Evolutionary conservation across 2,113 vertebrate genomes (phyloP), one percentile per base, ranked within the genome.

Genomic region (Eudyptes chrysolophus): DNA sequence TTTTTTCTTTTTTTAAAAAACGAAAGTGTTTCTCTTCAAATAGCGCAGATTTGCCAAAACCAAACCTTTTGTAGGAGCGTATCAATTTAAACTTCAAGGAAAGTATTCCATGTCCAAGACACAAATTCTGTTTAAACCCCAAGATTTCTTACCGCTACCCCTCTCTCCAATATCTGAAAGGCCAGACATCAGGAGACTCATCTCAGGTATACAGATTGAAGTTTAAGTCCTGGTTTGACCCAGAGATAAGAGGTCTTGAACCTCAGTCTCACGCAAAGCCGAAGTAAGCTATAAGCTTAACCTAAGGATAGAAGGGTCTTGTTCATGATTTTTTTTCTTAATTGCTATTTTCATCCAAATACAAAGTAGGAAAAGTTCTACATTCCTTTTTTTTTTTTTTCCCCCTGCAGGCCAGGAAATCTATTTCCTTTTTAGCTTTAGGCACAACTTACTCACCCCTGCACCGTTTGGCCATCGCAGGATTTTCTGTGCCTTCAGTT

Each of bases 381-480:
- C 16, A 42, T 54, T 8, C 20, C 2, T 60, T 24, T 20, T 12
- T 38, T 16, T 13, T 52, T 48, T 26, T 36, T 18, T 36, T 12
- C 6, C 8, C 5, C 2, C 26, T n/a, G 4, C 13, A 7, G 36
- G 11, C 17, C 81, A 79, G n/a, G 49, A 95, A 92, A 89, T 65
- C 42, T 87, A 71, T 75, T 94, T 89, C 60, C 80, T 71, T 3
- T 27, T 58, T 55, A 79, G 48, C 52, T 92, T 87, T 20, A 85
- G 44, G 42, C 36, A 86, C 36, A 48, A 14, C 14, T 92, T 55
- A 32, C 24, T 79, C 29, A 5, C 48, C 48, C n/a, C 57, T 0
- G 0, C 54, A n/a, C 30, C 10, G 22, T 74, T 90, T 88, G 62
- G 89, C 88, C 36, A 44, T 5, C 0, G 0, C 3, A 86, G 36